Evolutionary conservation across 2,113 vertebrate genomes (phyloP).

Genomic region (Brachirus orientalis): DNA sequence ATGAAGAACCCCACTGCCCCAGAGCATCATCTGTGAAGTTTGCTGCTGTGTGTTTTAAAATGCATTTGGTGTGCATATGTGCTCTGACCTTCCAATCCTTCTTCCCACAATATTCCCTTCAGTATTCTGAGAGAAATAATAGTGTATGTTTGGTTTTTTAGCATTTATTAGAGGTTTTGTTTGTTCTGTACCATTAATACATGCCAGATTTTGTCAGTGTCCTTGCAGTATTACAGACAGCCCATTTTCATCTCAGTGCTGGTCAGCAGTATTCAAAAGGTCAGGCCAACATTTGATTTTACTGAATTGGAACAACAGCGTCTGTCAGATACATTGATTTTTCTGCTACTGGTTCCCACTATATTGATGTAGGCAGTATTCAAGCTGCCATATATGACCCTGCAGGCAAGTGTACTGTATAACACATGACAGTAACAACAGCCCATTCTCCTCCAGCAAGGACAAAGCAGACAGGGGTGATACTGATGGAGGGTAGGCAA

Average conservation of each 20-base stretch:
- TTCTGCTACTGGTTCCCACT: slow-evolving; percentile 45
- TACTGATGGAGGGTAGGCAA: slow-evolving; percentile 35
- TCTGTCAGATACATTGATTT: slow-evolving; percentile 78
- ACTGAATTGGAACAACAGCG: slow-evolving; percentile 62
- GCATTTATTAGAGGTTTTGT: slow-evolving; percentile 11
- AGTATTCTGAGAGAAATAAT: background rate
- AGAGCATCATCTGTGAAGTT: slow-evolving; percentile 35
- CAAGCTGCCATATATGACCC: slow-evolving; percentile 48
- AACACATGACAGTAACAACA: slow-evolving; percentile 23
- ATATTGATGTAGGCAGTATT: slow-evolving; percentile 66
- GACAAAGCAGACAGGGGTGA: slow-evolving; percentile 38
- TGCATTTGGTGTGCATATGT: slow-evolving; percentile 8
- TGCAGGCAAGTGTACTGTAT: slow-evolving; percentile 28
- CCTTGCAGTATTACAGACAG: slow-evolving; percentile 42
- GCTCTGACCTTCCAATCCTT: slow-evolving; percentile 11
- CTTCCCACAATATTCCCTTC: background rate
- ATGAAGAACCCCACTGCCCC: slow-evolving; percentile 43
- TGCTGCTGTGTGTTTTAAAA: slow-evolving; percentile 41
- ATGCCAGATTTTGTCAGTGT: slow-evolving; percentile 23
- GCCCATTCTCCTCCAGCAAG: slow-evolving; percentile 52
- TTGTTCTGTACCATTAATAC: background rate
- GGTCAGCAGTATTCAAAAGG: slow-evolving; percentile 68
- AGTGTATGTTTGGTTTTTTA: slow-evolving; percentile 15
- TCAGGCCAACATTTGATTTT: slow-evolving; percentile 61
- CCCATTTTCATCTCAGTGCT: slow-evolving; percentile 33